Base-by-base conservation (phyloP, 2,113 vertebrate species). In the Pipra filicauda region DNA sequence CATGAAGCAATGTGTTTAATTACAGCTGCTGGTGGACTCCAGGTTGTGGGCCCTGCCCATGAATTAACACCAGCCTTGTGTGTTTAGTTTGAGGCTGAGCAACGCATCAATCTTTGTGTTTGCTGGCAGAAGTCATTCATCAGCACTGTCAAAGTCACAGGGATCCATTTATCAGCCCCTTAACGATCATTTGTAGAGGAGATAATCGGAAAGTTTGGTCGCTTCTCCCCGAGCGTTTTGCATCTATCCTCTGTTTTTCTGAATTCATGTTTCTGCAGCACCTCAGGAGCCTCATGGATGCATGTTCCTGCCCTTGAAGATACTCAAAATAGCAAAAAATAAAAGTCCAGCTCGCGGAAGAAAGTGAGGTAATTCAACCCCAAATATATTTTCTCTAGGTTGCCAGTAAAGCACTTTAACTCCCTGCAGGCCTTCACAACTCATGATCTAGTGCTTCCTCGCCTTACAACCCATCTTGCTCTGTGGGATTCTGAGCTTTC, bases 1-100 rank as follows among this genome's bases (percentile, higher is more conserved):
- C 91, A 81, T 77, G 85, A 90, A 80, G 74, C 57, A 67, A 84
- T 1, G 27, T 73, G 64, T 91, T 96, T 91, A 89, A 97, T 92
- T 93, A 88, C 15, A 67, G 67, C 48, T 73, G 93, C 79, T 97
- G 95, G 79, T 65, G 93, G 75, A 85, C 88, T 75, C 72, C 76
- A 79, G 89, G 66, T 62, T 61, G 61, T 12, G 66, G 61, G 69
- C 20, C 58, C 74, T 55, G 24, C 7, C 26, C 76, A 65, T 37
- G 65, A 88, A 79, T 94, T 81, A 88, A 35, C 16, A 14, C 30
- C 88, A 18, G 55, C 12, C 2, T 58, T 65, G 12, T 22, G 71
- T 85, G 75, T 91, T 93, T 72, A 27, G 91, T 58, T 89, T 85
- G 30, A 67, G 85, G 61, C 66, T 83, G 85, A 89, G 46, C 71